Evolutionary conservation across 2,888 invertebrate genomes (phyloP).

Genomic region (Hesperia comma): DNA sequence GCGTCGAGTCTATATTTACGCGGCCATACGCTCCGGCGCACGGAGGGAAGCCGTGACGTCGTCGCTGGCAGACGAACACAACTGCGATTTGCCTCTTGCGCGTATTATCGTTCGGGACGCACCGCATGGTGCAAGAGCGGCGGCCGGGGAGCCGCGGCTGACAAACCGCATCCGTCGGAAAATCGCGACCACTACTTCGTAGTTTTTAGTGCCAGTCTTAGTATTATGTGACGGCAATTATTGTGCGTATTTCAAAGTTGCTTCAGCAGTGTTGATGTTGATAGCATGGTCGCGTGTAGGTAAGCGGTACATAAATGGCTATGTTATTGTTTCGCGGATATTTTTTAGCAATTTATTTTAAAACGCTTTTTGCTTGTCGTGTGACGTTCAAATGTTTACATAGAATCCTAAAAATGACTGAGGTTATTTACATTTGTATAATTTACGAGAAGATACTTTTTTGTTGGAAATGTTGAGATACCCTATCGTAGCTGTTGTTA

Average conservation of each 20-base stretch:
- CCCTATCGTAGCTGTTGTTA: no score
- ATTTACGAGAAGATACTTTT: no score
- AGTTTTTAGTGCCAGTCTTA: slow-evolving; percentile 52
- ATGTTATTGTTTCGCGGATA: slow-evolving; percentile 25
- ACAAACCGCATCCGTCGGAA: slow-evolving; percentile 53
- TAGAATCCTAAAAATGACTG: no score
- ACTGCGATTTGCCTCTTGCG: slow-evolving; percentile 46
- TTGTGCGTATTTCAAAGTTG: slow-evolving; percentile 47
- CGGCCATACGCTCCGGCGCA: slow-evolving; percentile 71
- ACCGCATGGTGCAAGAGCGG: slow-evolving; percentile 47
- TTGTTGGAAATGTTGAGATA: no score
- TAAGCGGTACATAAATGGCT: slow-evolving; percentile 44
- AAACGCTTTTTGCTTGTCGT: not conserved
- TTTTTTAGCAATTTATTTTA: slow-evolving; percentile 2
- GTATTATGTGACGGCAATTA: slow-evolving; percentile 44
- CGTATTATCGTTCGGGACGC: slow-evolving; percentile 61
- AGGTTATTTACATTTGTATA: no score
- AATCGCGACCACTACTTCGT: slow-evolving; percentile 52
- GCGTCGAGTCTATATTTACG: slow-evolving; percentile 78
- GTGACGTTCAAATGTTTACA: no score
- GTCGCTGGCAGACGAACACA: slow-evolving; percentile 43
- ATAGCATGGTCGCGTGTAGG: slow-evolving; percentile 65
- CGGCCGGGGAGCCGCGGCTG: slow-evolving; percentile 51
- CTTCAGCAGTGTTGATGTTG: slow-evolving; percentile 35
- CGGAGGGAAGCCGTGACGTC: slow-evolving; percentile 75